Percentiles rank a stretch among this genome's conserved stretches.
Evolutionary conservation across 2,797 vertebrate genomes (phyloP).

Genomic region (Heteromormyrus szaboi): DNA sequence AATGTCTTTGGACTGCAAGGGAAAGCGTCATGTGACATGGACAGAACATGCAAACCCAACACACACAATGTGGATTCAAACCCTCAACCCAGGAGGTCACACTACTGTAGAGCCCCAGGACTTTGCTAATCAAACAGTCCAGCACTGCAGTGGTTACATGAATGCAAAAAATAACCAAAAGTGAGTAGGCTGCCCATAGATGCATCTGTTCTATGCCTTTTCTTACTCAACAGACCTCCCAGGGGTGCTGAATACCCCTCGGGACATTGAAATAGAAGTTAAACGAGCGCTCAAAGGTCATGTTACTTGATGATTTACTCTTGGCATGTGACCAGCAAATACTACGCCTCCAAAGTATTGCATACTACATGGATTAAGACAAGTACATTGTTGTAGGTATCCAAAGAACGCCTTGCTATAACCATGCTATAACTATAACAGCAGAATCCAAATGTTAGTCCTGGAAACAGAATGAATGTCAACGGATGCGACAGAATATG

Average conservation of each 20-base stretch:
- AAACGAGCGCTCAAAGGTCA: slow-evolving; percentile 24
- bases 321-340: slow-evolving; percentile 17
- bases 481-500: not conserved
- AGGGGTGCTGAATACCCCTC: slow-evolving; percentile 20
- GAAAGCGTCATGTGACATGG: not conserved
- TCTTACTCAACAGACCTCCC: slow-evolving; percentile 22
- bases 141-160: not conserved
- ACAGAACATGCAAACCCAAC: not conserved
- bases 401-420: not conserved
- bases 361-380: slow-evolving; percentile 12
- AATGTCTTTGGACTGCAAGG: not conserved
- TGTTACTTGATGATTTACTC: slow-evolving; percentile 28
- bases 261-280: slow-evolving; percentile 27
- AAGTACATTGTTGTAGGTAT: not conserved
- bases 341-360: slow-evolving; percentile 11
- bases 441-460: not conserved
- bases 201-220: not conserved
- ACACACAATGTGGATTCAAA: not conserved
- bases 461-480: not conserved
- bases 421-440: not conserved
- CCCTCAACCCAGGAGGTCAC: not conserved
- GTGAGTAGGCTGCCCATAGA: not conserved
- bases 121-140: not conserved
- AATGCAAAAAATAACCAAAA: not conserved
- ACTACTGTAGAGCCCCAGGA: not conserved